Evolutionary conservation across 2,113 vertebrate genomes (phyloP).

Genomic region (Strigops habroptila): DNA sequence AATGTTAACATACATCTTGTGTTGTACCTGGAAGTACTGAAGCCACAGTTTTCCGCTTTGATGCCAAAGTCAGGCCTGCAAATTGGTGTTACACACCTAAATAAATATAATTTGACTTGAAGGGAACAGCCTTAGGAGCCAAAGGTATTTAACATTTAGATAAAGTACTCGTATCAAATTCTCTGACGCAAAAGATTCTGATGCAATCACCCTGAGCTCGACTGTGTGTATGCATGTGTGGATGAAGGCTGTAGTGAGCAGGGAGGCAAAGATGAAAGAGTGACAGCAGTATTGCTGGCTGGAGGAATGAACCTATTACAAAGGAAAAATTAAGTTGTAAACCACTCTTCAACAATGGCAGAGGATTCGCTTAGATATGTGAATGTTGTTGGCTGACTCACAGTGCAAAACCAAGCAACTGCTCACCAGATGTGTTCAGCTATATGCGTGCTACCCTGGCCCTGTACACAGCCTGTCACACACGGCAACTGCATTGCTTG

Average conservation of each 20-base stretch:
- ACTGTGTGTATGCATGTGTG: background rate
- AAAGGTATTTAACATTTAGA: background rate
- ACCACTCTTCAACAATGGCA: background rate
- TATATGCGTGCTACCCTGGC: background rate
- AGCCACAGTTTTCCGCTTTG: background rate
- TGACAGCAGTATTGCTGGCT: background rate
- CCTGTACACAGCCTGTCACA: background rate
- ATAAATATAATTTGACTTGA: background rate
- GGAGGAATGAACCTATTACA: background rate
- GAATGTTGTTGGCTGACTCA: background rate
- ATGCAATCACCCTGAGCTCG: background rate
- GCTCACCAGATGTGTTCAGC: slow-evolving; percentile 33
- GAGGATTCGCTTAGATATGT: background rate
- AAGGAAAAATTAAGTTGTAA: background rate
- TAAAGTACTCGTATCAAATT: background rate
- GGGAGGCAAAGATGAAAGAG: background rate
- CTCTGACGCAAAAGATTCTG: rapidly evolving
- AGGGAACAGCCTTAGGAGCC: background rate
- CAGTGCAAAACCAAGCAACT: background rate
- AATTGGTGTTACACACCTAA: background rate
- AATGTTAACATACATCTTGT: background rate
- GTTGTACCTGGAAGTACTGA: background rate
- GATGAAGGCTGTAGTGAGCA: background rate
- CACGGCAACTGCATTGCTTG: background rate
- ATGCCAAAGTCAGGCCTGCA: background rate